phyloP scores from a whole-genome alignment of 2,797 vertebrate genomes.

The Kryptolebias ocellatus region DNA sequence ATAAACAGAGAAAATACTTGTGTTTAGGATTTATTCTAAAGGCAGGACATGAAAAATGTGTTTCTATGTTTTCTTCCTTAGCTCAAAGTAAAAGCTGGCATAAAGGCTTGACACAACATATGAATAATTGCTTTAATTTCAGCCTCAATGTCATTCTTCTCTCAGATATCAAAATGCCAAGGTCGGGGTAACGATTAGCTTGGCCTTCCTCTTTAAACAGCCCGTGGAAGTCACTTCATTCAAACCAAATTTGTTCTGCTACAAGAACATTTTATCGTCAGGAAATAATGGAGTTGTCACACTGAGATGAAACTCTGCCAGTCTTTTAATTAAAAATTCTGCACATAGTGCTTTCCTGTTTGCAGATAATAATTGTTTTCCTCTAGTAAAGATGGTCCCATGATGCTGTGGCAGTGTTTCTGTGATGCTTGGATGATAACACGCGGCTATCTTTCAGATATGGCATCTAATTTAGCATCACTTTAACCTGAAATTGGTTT shows the following conservation, averaged over 20 bases:
- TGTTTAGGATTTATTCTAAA: neutral
- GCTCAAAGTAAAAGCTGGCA: neutral
- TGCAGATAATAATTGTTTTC: slow-evolving; percentile 73
- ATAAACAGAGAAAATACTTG: neutral
- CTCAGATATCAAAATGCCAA: slow-evolving; percentile 57
- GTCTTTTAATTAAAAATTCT: slow-evolving; percentile 78
- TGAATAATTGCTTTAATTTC: slow-evolving; percentile 64
- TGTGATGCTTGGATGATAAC: slow-evolving; percentile 53
- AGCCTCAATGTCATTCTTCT: slow-evolving; percentile 34
- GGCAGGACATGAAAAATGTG: slow-evolving; percentile 13
- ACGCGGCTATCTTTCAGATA: slow-evolving; percentile 44
- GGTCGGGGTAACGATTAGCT: slow-evolving; percentile 66
- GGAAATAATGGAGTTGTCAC: slow-evolving; percentile 76
- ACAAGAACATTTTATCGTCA: slow-evolving; percentile 61
- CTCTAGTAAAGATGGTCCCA: slow-evolving; percentile 48
- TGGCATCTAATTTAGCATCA: slow-evolving; percentile 53
- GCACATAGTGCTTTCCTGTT: slow-evolving; percentile 45
- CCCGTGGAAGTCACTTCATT: slow-evolving; percentile 42
- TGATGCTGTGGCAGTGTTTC: slow-evolving; percentile 34
- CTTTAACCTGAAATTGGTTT: slow-evolving; percentile 52
- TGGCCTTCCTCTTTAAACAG: slow-evolving; percentile 47
- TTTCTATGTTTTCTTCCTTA: slow-evolving; percentile 8
- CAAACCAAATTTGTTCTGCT: slow-evolving; percentile 62
- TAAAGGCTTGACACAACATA: slow-evolving; percentile 19
- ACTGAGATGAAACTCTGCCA: slow-evolving; percentile 68